Evolutionary conservation across 2,797 vertebrate species (phyloP).

Genomic region (Fundulus diaphanus): DNA sequence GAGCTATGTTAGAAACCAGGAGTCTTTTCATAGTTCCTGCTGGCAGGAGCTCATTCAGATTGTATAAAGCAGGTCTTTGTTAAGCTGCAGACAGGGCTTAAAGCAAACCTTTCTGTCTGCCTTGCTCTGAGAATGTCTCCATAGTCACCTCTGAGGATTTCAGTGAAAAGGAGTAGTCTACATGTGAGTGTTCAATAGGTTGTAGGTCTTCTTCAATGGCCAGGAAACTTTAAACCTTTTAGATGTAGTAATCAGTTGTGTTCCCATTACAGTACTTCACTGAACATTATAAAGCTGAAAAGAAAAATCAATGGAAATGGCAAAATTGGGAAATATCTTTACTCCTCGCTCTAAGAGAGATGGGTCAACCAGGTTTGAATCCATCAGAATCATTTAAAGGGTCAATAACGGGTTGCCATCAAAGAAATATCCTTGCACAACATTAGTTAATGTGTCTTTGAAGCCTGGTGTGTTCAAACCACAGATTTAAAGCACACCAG

Average conservation of each 20-base stretch:
- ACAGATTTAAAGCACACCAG: not conserved
- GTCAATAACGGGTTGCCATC: not conserved
- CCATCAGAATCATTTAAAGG: not conserved
- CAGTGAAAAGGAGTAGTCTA: not conserved
- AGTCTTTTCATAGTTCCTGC: constrained; percentile 18
- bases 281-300: not conserved
- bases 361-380: not conserved
- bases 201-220: not conserved
- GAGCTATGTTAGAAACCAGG: constrained; percentile 11
- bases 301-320: not conserved
- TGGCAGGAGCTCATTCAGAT: not conserved
- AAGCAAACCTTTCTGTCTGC: not conserved
- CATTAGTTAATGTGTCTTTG: no score
- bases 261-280: not conserved
- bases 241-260: not conserved
- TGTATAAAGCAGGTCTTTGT: constrained; percentile 26
- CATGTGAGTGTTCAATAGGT: not conserved
- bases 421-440: not conserved
- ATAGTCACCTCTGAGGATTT: not conserved
- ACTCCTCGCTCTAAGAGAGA: not conserved
- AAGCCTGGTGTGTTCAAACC: not conserved
- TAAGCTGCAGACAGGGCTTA: constrained; percentile 51
- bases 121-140: not conserved
- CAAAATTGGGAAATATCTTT: not conserved
- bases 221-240: not conserved